Base-by-base conservation (phyloP, 2,113 vertebrate species). In the Amazona guildingii region DNA sequence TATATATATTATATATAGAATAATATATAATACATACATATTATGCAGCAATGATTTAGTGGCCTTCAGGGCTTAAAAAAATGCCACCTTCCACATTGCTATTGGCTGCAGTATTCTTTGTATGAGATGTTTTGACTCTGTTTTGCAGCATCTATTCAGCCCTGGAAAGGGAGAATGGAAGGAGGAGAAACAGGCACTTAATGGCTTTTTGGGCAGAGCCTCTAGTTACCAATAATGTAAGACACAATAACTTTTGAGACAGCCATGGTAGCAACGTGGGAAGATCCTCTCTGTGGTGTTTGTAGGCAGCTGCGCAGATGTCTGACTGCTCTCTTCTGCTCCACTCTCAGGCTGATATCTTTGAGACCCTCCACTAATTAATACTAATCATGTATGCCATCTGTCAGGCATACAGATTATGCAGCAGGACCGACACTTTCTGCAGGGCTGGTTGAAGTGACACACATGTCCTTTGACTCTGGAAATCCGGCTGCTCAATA, bases 301-400 rank as follows among this genome's bases (percentile, higher is more conserved):
- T 68, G 20, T 7, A 1, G 41, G 37, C 0, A 0, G 44, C 54
- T 74, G 54, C 1, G 2, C 51, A 86, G 54, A 67, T 29, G 46
- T 14, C 49, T 57, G 57, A 61, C 66, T 51, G 66, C 66, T 83
- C 48, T 82, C 66, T 69, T 89, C 52, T 76, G 52, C 59, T 83
- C 62, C 28, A 4, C 49, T 75, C 43, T 52, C 78, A 51, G 70
- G 59, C 77, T 87, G 54, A 44, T 62, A 69, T 21, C 19, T 87
- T 92, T 76, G 81, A 91, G 52, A 44, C 19, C 31, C 44, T 75
- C 10, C 6, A 31, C 52, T 76, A 48, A 85, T 83, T 87, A 89
- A 83, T 82, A 67, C 64, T 35, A 72, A 91, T 77, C 55, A 33
- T 3, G 1, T 17, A 35, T 35, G 80, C 84, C 84, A 76, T 68